phyloP scores from a whole-genome alignment of 2,888 invertebrate species.

The Lathronympha strigana region DNA sequence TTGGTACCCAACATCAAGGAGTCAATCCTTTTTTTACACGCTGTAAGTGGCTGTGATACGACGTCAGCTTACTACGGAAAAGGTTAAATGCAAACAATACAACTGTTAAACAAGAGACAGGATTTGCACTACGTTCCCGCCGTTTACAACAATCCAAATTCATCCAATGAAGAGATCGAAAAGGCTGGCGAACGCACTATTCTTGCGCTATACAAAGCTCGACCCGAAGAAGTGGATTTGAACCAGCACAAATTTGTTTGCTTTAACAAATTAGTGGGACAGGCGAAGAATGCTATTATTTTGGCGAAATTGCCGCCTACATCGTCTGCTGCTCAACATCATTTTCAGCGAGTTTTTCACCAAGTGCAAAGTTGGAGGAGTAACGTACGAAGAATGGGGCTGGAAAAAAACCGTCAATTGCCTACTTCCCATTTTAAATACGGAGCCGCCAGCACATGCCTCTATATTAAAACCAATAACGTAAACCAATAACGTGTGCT shows the following conservation, averaged over 20 bases:
- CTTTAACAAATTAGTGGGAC: neutral
- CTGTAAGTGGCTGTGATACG: neutral
- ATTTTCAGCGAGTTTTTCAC: neutral
- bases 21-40: neutral
- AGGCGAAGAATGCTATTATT: neutral
- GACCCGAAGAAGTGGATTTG: neutral
- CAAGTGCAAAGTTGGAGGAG: neutral
- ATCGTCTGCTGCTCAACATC: neutral
- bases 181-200: neutral
- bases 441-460: constrained; percentile 17
- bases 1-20: neutral
- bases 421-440: constrained; percentile 29
- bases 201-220: neutral
- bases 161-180: neutral
- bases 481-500: neutral
- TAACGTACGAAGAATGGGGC: neutral
- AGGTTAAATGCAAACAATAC: neutral
- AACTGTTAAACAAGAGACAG: neutral
- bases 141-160: neutral
- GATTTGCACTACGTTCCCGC: neutral
- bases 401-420: constrained; percentile 1
- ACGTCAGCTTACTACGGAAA: neutral
- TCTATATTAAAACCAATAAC: too few relatives aligned
- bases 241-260: neutral
- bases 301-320: neutral